Evolutionary conservation across 2,888 invertebrate genomes (phyloP).

Genomic region (Caenorhabditis parvicauda): DNA sequence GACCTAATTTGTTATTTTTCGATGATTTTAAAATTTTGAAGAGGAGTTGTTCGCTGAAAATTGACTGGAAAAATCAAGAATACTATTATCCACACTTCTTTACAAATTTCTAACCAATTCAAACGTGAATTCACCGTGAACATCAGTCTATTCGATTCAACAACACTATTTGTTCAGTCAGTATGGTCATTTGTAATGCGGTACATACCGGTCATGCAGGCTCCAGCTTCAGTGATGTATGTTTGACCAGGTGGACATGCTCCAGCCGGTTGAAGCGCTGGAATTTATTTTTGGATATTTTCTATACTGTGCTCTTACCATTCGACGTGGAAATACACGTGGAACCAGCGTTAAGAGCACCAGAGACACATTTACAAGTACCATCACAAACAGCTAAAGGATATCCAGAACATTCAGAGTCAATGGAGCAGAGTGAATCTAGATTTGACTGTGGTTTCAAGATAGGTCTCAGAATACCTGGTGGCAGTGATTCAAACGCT

Average conservation of each 20-base stretch:
- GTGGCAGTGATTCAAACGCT: not conserved
- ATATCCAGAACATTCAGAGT: conserved; percentile 60
- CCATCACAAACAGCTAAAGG: conserved; percentile 60
- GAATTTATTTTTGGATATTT: conserved; percentile 1
- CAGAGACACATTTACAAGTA: conserved; percentile 58
- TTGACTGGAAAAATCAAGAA: not conserved
- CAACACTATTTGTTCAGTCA: too few relatives aligned
- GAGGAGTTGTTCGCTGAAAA: too few relatives aligned
- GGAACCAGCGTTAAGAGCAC: conserved; percentile 59
- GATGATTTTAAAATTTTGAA: not conserved
- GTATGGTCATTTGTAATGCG: too few relatives aligned
- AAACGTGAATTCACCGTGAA: too few relatives aligned
- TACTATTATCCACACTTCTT: too few relatives aligned
- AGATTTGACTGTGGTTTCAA: too few relatives aligned
- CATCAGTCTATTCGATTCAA: too few relatives aligned
- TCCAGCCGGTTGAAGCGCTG: conserved; percentile 34
- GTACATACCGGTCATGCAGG: conserved; percentile 59
- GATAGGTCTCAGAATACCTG: conserved; percentile 4
- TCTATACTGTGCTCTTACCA: conserved; percentile 12
- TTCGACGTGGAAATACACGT: conserved; percentile 51
- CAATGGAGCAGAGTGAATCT: conserved; percentile 48
- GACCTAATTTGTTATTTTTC: not conserved
- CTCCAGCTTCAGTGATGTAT: conserved; percentile 61
- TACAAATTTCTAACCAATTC: too few relatives aligned
- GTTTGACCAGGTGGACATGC: conserved; percentile 56